A percentile compares a stretch with the other conserved stretches of the same genome.
phyloP scores from a whole-genome alignment of 2,888 invertebrate genomes.

The Pandemis cinnamomeana region DNA sequence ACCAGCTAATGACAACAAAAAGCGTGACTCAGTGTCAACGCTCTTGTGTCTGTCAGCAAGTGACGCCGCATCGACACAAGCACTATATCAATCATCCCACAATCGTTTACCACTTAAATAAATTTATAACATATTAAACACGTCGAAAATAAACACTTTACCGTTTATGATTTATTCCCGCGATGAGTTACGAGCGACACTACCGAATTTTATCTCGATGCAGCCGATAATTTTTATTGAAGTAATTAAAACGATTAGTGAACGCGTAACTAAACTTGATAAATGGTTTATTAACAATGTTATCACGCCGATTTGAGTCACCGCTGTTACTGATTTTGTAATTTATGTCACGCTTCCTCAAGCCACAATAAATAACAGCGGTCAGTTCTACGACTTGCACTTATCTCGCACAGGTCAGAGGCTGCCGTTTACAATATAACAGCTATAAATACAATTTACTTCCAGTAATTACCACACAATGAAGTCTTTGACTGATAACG shows the following conservation, averaged over 20 bases:
- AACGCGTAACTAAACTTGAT: constrained; percentile 73
- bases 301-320: constrained; percentile 58
- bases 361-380: constrained; percentile 50
- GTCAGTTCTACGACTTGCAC: constrained; percentile 76
- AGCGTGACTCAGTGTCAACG: constrained; percentile 63
- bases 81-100: constrained; percentile 82
- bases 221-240: constrained; percentile 81
- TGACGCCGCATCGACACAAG: constrained; percentile 45
- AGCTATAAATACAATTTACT: constrained; percentile 80
- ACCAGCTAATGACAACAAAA: constrained; percentile 63
- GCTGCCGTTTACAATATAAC: constrained; percentile 68
- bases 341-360: constrained; percentile 49
- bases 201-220: constrained; percentile 73
- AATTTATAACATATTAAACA: constrained; percentile 85
- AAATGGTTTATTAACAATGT: constrained; percentile 67
- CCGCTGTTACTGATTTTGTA: constrained; percentile 58
- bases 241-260: constrained; percentile 81
- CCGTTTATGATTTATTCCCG: constrained; percentile 82
- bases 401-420: constrained; percentile 67
- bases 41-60: constrained; percentile 58
- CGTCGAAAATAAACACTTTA: constrained; percentile 83
- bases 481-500: constrained; percentile 81
- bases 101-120: constrained; percentile 83
- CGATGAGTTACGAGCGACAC: constrained; percentile 79
- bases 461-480: constrained; percentile 78